Evolutionary conservation across 2,797 vertebrate species (phyloP).

Genomic region (Chiroxiphia lanceolata): DNA sequence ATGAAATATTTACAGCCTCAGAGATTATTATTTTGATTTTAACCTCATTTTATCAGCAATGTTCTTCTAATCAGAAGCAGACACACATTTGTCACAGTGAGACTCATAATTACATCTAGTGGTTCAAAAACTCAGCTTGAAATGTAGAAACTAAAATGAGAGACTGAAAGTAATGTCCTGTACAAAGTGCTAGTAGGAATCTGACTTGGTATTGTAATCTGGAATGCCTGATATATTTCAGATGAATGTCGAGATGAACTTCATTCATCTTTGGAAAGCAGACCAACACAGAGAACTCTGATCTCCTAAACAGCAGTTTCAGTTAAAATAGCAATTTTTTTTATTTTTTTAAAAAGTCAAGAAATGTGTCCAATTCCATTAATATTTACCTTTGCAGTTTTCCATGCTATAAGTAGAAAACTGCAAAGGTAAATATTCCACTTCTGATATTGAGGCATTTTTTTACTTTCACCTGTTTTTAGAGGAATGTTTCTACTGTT

Average conservation of each 20-base stretch:
- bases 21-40: constrained; percentile 38
- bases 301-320: neutral
- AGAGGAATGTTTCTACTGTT: neutral
- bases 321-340: neutral
- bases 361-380: neutral
- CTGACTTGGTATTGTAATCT: neutral
- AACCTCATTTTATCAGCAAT: constrained; percentile 12
- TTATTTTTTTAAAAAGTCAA: neutral
- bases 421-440: no score
- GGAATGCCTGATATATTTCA: neutral
- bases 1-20: constrained; percentile 22
- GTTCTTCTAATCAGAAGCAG: constrained; percentile 9
- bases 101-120: neutral
- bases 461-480: neutral
- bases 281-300: neutral
- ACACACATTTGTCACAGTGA: neutral
- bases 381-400: neutral
- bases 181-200: neutral
- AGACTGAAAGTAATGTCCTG: neutral
- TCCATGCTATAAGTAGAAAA: neutral
- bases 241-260: neutral
- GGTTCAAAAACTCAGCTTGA: neutral
- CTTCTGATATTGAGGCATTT: neutral
- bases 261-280: neutral
- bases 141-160: neutral